Percentiles rank a stretch among this genome's conserved stretches.
Evolutionary conservation across 2,113 vertebrate genomes (phyloP).

Genomic region (Hydropotes inermis): DNA sequence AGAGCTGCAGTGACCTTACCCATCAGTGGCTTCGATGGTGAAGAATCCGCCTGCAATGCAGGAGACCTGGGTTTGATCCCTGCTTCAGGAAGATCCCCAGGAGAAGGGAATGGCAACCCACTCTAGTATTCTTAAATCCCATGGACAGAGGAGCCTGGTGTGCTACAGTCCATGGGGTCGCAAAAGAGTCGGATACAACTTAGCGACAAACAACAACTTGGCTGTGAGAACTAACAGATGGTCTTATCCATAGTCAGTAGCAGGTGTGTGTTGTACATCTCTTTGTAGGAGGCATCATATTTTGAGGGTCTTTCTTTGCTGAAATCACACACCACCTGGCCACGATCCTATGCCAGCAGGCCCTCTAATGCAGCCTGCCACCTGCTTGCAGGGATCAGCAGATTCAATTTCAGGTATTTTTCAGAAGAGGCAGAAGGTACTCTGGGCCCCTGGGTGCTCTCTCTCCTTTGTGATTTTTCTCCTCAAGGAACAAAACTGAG

Average conservation of each 20-base stretch:
- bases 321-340: background rate
- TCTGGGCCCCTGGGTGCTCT: background rate
- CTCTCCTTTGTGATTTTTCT: background rate
- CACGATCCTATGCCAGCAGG: background rate
- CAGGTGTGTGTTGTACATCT: background rate
- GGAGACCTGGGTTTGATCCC: background rate
- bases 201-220: background rate
- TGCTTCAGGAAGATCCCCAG: background rate
- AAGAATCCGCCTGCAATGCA: background rate
- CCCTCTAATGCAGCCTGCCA: background rate
- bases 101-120: background rate
- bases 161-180: background rate
- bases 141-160: background rate
- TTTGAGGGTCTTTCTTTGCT: background rate
- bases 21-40: background rate
- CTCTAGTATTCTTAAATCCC: background rate
- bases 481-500: background rate
- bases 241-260: background rate
- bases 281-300: background rate
- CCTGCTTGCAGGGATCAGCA: background rate
- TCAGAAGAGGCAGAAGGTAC: background rate
- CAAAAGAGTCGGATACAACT: background rate
- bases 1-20: background rate
- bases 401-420: background rate
- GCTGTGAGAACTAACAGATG: too few relatives aligned